Evolutionary conservation across 2,888 invertebrate species (phyloP), one percentile per base, ranked within the genome.

Genomic region (Pecten maximus): DNA sequence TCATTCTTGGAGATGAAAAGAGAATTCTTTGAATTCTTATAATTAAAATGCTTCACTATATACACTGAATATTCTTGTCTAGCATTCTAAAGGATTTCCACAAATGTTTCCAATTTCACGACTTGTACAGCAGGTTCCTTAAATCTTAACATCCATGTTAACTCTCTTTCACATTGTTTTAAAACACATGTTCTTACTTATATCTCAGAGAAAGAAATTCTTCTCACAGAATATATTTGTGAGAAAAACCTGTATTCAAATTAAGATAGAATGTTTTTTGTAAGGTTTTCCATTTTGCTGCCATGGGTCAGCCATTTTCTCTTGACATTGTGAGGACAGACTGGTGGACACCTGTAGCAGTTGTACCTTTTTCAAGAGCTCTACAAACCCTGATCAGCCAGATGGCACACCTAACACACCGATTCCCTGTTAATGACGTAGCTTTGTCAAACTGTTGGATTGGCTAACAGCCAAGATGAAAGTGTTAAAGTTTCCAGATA

Each of bases 1-100:
- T 74, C 74, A 74, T 35, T 74, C 74, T 74, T 10, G 10, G 74
- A 74, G 35, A 74, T 35, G 74, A 74, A 74, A 74, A 74, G 35
- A 74, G 74, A 74, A 74, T 74, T 74, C 74, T 74, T 74, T 74
- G 74, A 74, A 74, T 74, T 74, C 74, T 35, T 28, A 35, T 74
- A 28, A 74, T 74, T 74, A 74, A 74, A 74, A 74, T 35, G 28
- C 28, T 74, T 35, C 74, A 35, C 74, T 74, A 35, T 74, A 44
- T 44, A 28, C 28, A 74, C 74, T 74, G 74, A 35, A 74, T 74
- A 28, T 74, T 74, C 74, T 74, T 74, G 74, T 74, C 74, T 74
- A 35, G 74, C 28, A 74, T 74, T 74, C 23, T 74, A 74, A 74
- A 74, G 35, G 74, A 35, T 74, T 35, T 35, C 28, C 35, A 74